These are phyloP conservation scores for Gnatocerus cornutus DNA, from an alignment of 2,888 invertebrate genomes.

Conservation along the genomic window DNA sequence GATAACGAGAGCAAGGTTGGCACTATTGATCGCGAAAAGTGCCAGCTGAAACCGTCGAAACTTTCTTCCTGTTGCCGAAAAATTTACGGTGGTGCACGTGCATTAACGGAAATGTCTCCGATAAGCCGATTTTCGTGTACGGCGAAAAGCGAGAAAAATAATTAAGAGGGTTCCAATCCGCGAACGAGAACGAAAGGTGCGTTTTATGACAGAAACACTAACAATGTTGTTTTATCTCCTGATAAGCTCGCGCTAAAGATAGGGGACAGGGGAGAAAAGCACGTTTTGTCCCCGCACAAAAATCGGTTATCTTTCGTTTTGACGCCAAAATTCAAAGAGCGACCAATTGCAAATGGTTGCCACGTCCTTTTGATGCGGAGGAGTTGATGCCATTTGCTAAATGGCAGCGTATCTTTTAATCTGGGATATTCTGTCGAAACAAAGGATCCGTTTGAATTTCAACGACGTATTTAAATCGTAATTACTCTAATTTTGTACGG, in stretches of 20 bases:
- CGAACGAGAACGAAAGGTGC: slow-evolving; percentile 11
- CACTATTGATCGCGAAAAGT: slow-evolving; percentile 51
- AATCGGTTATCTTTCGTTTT: slow-evolving; percentile 40
- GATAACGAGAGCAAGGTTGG: slow-evolving; percentile 54
- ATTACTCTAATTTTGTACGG: slow-evolving; percentile 15
- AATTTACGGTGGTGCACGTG: slow-evolving; percentile 18
- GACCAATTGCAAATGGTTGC: neutral
- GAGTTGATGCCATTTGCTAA: neutral
- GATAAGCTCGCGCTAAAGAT: slow-evolving; percentile 39
- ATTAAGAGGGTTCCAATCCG: slow-evolving; percentile 8
- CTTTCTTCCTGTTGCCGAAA: slow-evolving; percentile 25
- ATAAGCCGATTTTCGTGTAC: slow-evolving; percentile 33
- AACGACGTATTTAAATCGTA: slow-evolving; percentile 6
- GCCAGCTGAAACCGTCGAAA: slow-evolving; percentile 23
- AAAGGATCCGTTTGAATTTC: slow-evolving; percentile 13
- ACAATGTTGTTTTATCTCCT: slow-evolving; percentile 39
- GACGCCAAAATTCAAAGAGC: slow-evolving; percentile 13
- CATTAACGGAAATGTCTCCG: slow-evolving; percentile 21
- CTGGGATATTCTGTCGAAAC: neutral
- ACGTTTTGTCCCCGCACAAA: slow-evolving; percentile 41
- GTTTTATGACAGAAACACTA: slow-evolving; percentile 27
- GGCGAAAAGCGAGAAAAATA: slow-evolving; percentile 15
- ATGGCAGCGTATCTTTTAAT: slow-evolving; percentile 3
- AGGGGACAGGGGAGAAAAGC: slow-evolving; percentile 40
- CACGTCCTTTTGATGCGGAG: no score